A percentile compares a stretch with the other conserved stretches of the same genome.
phyloP scores from a whole-genome alignment of 2,797 vertebrate genomes.

The Notoglanidium macrostoma region DNA sequence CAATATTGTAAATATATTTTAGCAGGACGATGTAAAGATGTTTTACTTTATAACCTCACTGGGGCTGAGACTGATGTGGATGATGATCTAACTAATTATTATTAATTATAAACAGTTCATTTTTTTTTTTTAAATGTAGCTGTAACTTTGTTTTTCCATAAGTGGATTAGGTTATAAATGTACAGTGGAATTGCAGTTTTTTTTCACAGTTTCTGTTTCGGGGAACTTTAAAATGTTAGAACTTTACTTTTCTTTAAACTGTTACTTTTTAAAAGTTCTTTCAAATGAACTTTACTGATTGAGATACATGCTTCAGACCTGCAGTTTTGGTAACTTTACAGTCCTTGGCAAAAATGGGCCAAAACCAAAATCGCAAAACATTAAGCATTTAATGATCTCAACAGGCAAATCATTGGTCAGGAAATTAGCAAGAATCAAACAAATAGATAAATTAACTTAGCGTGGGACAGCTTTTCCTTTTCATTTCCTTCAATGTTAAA shows the following conservation, averaged over 20 bases:
- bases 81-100: background rate
- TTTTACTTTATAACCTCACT: background rate
- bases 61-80: background rate
- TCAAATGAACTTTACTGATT: background rate
- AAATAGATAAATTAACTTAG: too few species aligned
- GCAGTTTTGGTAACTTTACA: background rate
- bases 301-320: background rate
- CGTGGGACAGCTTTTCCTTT: too few species aligned
- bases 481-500: too few species aligned
- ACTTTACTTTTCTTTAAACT: background rate
- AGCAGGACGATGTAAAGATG: background rate
- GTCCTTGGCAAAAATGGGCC: too few species aligned
- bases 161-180: background rate
- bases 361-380: too few species aligned
- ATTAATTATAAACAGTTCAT: too few species aligned
- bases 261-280: too few species aligned
- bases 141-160: too few species aligned
- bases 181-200: background rate
- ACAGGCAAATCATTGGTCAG: too few species aligned
- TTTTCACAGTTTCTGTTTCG: too few species aligned
- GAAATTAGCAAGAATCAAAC: too few species aligned
- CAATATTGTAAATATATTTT: background rate
- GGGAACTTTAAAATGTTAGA: background rate
- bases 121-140: background rate
- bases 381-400: too few species aligned